Percentiles rank a stretch among this genome's conserved stretches.
These are phyloP conservation scores for Drosophila sulfurigaster DNA, from an alignment of 1,140 invertebrate genomes.

Conservation along the genomic window DNA sequence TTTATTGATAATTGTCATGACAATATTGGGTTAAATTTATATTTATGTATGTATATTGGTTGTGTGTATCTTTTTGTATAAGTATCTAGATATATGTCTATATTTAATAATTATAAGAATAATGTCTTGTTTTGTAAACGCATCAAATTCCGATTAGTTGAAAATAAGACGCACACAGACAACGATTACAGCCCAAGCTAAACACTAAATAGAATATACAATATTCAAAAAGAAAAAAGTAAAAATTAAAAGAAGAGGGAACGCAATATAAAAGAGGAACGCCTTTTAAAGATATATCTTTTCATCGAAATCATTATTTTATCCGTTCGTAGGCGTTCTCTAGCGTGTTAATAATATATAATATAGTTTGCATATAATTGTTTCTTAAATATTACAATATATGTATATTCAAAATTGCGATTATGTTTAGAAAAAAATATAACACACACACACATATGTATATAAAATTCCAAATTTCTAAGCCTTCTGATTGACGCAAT, in stretches of 20 bases:
- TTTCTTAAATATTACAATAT: constrained; percentile 14
- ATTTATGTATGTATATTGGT: background rate
- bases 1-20: constrained; percentile 28
- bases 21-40: constrained; percentile 24
- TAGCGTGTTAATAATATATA: constrained; percentile 7
- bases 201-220: background rate
- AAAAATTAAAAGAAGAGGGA: background rate
- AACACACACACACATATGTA: constrained; percentile 13
- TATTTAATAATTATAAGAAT: constrained; percentile 20
- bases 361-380: constrained; percentile 3
- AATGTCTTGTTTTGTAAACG: constrained; percentile 18
- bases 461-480: background rate
- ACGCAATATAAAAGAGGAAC: background rate
- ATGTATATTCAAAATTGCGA: constrained; percentile 15
- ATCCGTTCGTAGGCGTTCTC: background rate
- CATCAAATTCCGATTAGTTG: constrained; percentile 24
- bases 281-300: background rate
- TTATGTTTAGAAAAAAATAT: constrained; percentile 19
- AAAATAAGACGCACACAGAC: constrained; percentile 8
- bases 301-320: constrained; percentile 20
- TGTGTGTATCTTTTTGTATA: constrained; percentile 7
- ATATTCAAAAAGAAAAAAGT: background rate
- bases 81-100: constrained; percentile 8
- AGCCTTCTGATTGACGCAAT: background rate
- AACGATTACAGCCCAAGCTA: constrained; percentile 21